A percentile compares a stretch with the other conserved stretches of the same genome.
Conservation (phyloP, 2,888 invertebrate species). For the Melipona beecheii region DNA sequence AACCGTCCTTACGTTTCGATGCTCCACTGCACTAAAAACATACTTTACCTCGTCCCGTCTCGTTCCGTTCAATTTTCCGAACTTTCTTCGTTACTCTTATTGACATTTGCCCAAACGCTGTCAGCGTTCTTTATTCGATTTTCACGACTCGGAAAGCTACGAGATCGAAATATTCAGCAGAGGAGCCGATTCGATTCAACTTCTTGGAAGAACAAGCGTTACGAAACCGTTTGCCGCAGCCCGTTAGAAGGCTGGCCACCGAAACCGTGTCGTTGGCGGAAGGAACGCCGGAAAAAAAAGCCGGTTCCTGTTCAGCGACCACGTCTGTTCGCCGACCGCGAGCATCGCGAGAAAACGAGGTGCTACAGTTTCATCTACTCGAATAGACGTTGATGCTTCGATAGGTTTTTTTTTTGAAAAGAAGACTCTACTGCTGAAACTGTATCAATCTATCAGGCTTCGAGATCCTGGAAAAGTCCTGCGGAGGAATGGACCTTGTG, state of each 20-base stretch:
- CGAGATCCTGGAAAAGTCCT: constrained; percentile 15
- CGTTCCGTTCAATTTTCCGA: neutral
- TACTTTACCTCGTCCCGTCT: neutral
- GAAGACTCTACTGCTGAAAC: neutral
- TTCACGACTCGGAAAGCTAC: neutral
- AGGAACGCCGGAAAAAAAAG: constrained; percentile 51
- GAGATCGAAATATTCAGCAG: neutral
- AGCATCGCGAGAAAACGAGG: neutral
- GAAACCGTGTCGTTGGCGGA: constrained; percentile 51
- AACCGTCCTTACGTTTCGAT: constrained; percentile 4
- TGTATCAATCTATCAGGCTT: neutral
- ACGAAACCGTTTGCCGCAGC: constrained; percentile 33
- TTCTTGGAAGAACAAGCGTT: constrained; percentile 2
- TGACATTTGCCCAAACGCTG: too few relatives aligned
- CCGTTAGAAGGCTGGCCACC: constrained; percentile 44
- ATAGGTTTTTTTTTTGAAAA: neutral
- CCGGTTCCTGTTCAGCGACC: constrained; percentile 46
- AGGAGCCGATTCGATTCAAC: constrained; percentile 19
- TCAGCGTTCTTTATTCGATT: neutral
- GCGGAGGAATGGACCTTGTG: neutral
- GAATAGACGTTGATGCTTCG: neutral
- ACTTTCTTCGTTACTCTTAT: neutral
- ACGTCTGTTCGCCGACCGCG: constrained; percentile 13
- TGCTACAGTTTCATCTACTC: neutral
- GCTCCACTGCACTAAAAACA: constrained; percentile 50